Conservation (phyloP, 2,113 vertebrate species). For the Salvator merianae region DNA sequence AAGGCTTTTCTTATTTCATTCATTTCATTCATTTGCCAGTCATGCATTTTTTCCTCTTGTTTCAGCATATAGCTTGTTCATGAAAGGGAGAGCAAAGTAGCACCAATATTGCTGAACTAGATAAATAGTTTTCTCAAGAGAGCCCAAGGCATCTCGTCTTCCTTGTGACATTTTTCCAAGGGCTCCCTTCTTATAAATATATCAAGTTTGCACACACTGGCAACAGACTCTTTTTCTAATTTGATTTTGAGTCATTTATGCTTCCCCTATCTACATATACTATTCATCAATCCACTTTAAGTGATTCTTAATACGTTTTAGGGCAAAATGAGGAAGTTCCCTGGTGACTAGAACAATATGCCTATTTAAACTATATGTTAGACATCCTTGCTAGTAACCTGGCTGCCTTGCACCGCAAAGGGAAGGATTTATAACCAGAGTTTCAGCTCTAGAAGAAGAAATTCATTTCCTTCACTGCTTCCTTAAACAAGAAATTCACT, state of each 20-base stretch:
- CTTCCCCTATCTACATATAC: slow-evolving; percentile 35
- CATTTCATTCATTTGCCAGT: too few species aligned
- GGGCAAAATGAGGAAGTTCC: slow-evolving; percentile 48
- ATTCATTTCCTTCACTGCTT: background rate
- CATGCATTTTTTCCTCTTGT: too few species aligned
- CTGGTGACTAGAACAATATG: background rate
- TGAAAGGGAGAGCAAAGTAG: too few species aligned
- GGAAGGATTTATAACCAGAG: slow-evolving; percentile 6
- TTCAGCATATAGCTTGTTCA: too few species aligned
- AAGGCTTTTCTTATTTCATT: too few species aligned
- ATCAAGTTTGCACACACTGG: slow-evolving; percentile 4
- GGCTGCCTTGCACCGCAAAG: slow-evolving; percentile 58
- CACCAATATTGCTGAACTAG: too few species aligned
- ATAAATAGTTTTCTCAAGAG: too few species aligned
- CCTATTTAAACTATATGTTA: background rate
- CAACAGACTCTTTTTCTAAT: slow-evolving; percentile 17
- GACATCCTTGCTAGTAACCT: slow-evolving; percentile 24
- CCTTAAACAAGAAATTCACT: too few species aligned
- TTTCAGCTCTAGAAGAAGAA: background rate
- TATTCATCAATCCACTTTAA: slow-evolving; percentile 32
- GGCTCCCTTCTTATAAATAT: background rate
- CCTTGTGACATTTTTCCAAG: background rate
- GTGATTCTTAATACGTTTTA: slow-evolving; percentile 46
- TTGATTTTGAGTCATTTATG: slow-evolving; percentile 42
- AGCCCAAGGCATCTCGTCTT: background rate